Conservation (phyloP, 2,797 vertebrate species). For the Remorina albescens region DNA sequence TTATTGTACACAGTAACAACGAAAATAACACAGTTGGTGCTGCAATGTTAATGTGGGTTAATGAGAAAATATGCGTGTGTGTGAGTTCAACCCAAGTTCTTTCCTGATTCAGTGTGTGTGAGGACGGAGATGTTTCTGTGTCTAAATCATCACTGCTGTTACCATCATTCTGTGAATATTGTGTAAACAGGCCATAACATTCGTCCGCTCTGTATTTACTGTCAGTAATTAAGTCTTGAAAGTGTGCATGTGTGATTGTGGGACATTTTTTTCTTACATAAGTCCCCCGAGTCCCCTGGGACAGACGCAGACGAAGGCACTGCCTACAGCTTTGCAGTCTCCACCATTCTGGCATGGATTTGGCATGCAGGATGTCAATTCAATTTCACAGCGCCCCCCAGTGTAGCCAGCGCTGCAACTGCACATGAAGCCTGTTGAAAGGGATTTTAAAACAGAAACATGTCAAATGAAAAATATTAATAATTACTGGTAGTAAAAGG, state of each 20-base stretch:
- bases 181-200: neutral
- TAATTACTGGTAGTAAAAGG: neutral
- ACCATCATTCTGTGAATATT: conserved; percentile 15
- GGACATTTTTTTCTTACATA: conserved; percentile 91
- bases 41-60: conserved; percentile 38
- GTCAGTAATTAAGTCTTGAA: conserved; percentile 25
- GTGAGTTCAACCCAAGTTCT: conserved; percentile 2
- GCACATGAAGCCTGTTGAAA: conserved; percentile 88
- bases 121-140: conserved; percentile 8
- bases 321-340: conserved; percentile 89
- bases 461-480: neutral
- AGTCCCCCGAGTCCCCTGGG: conserved; percentile 89
- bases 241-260: conserved; percentile 18
- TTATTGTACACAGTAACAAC: conserved; percentile 36
- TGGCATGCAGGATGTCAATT: conserved; percentile 92
- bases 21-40: conserved; percentile 39
- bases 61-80: conserved; percentile 16
- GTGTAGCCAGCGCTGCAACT: conserved; percentile 92
- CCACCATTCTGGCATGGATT: conserved; percentile 94
- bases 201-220: conserved; percentile 15
- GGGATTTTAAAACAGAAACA: conserved; percentile 28
- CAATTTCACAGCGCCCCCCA: conserved; percentile 92
- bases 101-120: conserved; percentile 20
- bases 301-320: conserved; percentile 92
- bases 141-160: conserved; percentile 16